Percentiles rank a stretch among this genome's conserved stretches.
phyloP scores from a whole-genome alignment of 2,797 vertebrate genomes.

The Oryzias dopingdopingensis region DNA sequence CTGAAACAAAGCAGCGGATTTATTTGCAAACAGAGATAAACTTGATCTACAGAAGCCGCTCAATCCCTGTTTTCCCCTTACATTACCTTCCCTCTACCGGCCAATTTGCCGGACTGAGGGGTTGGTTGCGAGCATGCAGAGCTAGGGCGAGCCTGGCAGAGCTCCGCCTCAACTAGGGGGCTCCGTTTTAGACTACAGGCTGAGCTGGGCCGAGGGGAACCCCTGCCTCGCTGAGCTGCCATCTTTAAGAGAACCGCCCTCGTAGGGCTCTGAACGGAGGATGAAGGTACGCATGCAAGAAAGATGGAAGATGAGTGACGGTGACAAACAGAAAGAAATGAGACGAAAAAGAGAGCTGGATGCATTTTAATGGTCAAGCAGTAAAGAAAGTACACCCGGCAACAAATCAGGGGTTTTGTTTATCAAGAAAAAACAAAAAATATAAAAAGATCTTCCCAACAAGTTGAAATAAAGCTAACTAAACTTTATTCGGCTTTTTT shows the following conservation, averaged over 20 bases:
- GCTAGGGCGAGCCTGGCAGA: conserved; percentile 70
- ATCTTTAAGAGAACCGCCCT: conserved; percentile 67
- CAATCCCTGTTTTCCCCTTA: background rate
- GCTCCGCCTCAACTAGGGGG: conserved; percentile 75
- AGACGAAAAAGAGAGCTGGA: conserved; percentile 14
- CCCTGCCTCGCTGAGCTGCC: conserved; percentile 56
- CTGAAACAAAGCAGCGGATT: conserved; percentile 62
- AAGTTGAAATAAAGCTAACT: no score
- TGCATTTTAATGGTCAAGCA: no score
- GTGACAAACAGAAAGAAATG: conserved; percentile 34
- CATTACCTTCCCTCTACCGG: conserved; percentile 60
- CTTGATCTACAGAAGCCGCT: no score
- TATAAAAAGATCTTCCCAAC: no score
- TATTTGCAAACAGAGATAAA: background rate
- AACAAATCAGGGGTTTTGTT: no score
- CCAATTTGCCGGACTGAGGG: conserved; percentile 36
- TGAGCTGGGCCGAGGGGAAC: conserved; percentile 75
- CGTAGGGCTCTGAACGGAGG: conserved; percentile 58
- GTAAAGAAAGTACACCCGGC: no score
- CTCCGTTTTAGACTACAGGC: conserved; percentile 81
- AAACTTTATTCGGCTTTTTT: no score
- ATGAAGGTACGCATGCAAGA: conserved; percentile 30
- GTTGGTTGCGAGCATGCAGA: conserved; percentile 75
- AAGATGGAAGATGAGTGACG: conserved; percentile 6
- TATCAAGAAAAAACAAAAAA: no score